Evolutionary conservation across 2,113 vertebrate genomes (phyloP).

Genomic region (Epinephelus lanceolatus): DNA sequence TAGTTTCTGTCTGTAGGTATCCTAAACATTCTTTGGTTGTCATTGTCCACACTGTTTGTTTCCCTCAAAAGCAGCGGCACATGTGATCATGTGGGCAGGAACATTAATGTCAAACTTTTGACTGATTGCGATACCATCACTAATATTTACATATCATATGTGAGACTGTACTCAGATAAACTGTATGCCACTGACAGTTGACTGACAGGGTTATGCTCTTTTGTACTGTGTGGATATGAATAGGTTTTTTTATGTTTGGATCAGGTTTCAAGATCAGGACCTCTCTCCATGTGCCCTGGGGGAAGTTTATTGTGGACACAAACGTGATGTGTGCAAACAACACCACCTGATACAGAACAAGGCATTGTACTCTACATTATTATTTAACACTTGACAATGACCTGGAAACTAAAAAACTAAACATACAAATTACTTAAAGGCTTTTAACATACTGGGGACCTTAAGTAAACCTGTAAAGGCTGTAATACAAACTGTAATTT

Average conservation of each 20-base stretch:
- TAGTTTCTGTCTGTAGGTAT: not conserved
- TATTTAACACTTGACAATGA: not conserved
- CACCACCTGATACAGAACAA: not conserved
- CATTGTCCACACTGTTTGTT: slow-evolving; percentile 23
- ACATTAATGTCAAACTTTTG: not conserved
- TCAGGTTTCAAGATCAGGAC: slow-evolving; percentile 45
- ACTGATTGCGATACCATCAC: not conserved
- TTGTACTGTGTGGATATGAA: not conserved
- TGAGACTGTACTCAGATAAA: not conserved
- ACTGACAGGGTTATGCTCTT: not conserved
- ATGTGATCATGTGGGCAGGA: slow-evolving; percentile 10
- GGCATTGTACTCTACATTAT: not conserved
- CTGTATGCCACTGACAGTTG: not conserved
- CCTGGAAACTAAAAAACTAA: not conserved
- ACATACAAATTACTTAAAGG: not conserved
- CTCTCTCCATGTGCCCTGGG: not conserved
- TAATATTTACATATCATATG: not conserved
- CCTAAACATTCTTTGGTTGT: not conserved
- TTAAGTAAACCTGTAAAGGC: not conserved
- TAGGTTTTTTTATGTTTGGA: not conserved
- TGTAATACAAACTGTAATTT: not conserved
- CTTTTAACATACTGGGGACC: not conserved
- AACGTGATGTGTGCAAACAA: slow-evolving; percentile 20
- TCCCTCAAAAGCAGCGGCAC: slow-evolving; percentile 1
- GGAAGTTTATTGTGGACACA: slow-evolving; percentile 55